Conservation (phyloP, 2,888 invertebrate species). For the Ctena decussata region DNA sequence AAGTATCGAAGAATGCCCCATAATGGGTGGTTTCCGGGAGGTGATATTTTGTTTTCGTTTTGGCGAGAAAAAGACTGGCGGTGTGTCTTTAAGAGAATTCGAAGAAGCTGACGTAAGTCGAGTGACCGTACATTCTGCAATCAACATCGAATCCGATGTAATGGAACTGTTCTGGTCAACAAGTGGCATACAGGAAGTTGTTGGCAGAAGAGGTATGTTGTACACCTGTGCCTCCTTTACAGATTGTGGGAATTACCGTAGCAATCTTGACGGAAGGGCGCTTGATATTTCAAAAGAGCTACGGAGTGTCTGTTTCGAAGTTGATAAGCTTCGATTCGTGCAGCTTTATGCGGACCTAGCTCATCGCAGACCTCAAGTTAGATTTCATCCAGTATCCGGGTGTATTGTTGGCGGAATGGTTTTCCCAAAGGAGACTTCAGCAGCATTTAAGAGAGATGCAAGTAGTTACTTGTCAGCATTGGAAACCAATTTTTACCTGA, state of each 20-base stretch:
- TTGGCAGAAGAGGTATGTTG: conserved; percentile 33
- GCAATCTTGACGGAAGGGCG: not conserved
- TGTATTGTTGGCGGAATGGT: not conserved
- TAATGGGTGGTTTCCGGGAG: conserved; percentile 17
- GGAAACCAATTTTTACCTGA: not conserved
- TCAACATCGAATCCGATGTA: conserved; percentile 22
- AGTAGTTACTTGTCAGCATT: conserved; percentile 16
- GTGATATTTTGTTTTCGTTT: conserved; percentile 54
- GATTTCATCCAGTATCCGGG: not conserved
- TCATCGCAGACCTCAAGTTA: not conserved
- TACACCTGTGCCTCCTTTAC: conserved; percentile 3
- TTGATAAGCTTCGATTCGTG: not conserved
- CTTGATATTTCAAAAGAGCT: not conserved
- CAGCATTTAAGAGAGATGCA: not conserved
- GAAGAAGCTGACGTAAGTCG: not conserved
- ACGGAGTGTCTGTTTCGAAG: not conserved
- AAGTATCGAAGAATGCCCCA: too few species aligned
- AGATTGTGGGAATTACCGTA: not conserved
- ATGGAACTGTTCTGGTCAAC: conserved; percentile 54
- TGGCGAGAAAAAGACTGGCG: conserved; percentile 43
- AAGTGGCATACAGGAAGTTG: conserved; percentile 30
- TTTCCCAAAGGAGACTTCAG: not conserved
- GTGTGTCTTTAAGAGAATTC: conserved; percentile 21
- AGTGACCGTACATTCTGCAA: conserved; percentile 37
- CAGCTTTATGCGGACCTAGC: not conserved